phyloP scores from a whole-genome alignment of 2,888 invertebrate species.

The Apamea monoglypha region DNA sequence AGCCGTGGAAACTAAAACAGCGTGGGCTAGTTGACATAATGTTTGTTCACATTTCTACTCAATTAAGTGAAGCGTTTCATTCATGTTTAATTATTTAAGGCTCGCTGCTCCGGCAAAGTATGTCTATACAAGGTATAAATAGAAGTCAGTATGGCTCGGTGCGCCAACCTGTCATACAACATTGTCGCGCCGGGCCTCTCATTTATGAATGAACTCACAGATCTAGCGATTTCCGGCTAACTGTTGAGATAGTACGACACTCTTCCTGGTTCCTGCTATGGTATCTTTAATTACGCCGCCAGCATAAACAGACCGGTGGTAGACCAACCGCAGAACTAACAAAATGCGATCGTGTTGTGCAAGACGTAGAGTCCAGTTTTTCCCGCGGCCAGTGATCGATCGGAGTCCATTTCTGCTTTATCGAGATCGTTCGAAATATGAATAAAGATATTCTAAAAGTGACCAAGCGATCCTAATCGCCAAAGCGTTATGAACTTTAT shows the following conservation, averaged over 20 bases:
- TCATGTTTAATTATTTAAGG: constrained; percentile 85
- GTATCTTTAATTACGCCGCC: constrained; percentile 88
- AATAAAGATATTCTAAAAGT: constrained; percentile 89
- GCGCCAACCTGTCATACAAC: constrained; percentile 84
- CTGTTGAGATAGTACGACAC: constrained; percentile 90
- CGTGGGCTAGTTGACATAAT: constrained; percentile 79
- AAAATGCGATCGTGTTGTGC: constrained; percentile 71
- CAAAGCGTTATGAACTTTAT: constrained; percentile 77
- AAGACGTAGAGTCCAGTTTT: constrained; percentile 77
- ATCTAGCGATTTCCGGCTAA: constrained; percentile 90
- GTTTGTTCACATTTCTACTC: constrained; percentile 87
- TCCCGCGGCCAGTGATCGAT: constrained; percentile 74
- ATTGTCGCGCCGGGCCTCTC: constrained; percentile 84
- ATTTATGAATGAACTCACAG: constrained; percentile 90
- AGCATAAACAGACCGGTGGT: constrained; percentile 83
- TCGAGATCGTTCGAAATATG: constrained; percentile 89
- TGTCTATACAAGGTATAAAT: constrained; percentile 75
- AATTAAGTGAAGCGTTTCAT: constrained; percentile 88
- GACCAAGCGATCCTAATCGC: constrained; percentile 75
- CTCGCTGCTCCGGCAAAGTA: constrained; percentile 74
- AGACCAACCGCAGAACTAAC: constrained; percentile 54
- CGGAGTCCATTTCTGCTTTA: constrained; percentile 83
- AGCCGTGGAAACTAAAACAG: constrained; percentile 73
- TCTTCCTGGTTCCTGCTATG: constrained; percentile 90
- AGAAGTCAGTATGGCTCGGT: constrained; percentile 77